Evolutionary conservation across 2,113 vertebrate genomes (phyloP).

Genomic region (Mormyrus lacerda): DNA sequence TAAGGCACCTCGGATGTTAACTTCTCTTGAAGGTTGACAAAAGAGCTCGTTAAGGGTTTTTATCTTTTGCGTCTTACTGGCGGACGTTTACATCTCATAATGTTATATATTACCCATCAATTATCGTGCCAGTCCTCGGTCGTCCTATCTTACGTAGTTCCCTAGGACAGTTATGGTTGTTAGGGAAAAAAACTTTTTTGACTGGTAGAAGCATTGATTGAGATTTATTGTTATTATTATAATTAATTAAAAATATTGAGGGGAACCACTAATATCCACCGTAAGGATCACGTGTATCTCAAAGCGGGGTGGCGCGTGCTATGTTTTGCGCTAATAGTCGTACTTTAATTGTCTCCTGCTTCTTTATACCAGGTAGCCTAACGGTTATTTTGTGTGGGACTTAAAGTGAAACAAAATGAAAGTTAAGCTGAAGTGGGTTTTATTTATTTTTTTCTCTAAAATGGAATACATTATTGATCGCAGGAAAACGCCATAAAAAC

Average conservation of each 20-base stretch:
- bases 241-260: not conserved
- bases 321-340: not conserved
- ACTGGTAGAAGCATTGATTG: not conserved
- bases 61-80: not conserved
- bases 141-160: not conserved
- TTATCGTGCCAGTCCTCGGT: not conserved
- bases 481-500: not conserved
- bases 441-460: not conserved
- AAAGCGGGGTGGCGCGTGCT: not conserved
- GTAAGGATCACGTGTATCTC: not conserved
- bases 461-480: not conserved
- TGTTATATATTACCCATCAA: not conserved
- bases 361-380: not conserved
- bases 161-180: not conserved
- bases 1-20: conserved; percentile 42
- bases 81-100: not conserved
- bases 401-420: not conserved
- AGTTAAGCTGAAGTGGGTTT: not conserved
- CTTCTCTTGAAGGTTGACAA: not conserved
- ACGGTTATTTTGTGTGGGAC: not conserved
- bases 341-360: not conserved
- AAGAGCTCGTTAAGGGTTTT: not conserved
- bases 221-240: not conserved
- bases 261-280: not conserved
- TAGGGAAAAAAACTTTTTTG: not conserved